Evolutionary conservation across 2,888 invertebrate species (phyloP), one percentile per base, ranked within the genome.

Genomic region (Cecidostiba fungosa): DNA sequence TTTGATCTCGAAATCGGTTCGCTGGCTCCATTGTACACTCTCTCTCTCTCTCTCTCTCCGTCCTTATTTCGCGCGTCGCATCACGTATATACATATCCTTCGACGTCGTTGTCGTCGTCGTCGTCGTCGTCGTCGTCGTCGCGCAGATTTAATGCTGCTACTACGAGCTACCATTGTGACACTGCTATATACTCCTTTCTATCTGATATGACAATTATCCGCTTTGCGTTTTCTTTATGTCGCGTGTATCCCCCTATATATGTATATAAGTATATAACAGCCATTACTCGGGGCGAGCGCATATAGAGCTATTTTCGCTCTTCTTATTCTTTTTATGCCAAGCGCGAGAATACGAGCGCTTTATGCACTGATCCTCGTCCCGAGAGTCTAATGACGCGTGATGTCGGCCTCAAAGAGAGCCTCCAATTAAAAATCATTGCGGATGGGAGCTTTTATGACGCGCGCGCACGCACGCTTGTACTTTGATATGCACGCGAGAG

Each of bases 1-100:
- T 93, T 93, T 93, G 93, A 93, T 93, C 92, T 93, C 90, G 87
- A 87, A 90, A 92, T 91, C 92, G 92, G 92, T 92, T 93, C 92
- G 91, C 89, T 91, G 92, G 91, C 88, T 90, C 93, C 89, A 93
- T 93, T 93, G 93, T 93, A 89, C 70, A 23, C 19, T 23, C n/a
- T 8, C n/a, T n/a, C 36, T 59, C 19, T 19, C 39, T 19, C n/a
- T 36, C 39, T 39, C 23, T 39, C 39, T 72, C 39, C 29, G 36
- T 50, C 54, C 72, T 43, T 26, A 2, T 8, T 39, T 72, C 72
- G 32, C 72, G 39, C 72, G 29, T 50, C 81, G 59, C 62, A 79
- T 62, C 39, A 36, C 50, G 10, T 47, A 50, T 29, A 50, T n/a
- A 73, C n/a, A 59, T 59, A 29, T 47, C 32, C 50, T 23, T 74